phyloP scores from a whole-genome alignment of 2,888 invertebrate species.

The Tetranychus truncatus region DNA sequence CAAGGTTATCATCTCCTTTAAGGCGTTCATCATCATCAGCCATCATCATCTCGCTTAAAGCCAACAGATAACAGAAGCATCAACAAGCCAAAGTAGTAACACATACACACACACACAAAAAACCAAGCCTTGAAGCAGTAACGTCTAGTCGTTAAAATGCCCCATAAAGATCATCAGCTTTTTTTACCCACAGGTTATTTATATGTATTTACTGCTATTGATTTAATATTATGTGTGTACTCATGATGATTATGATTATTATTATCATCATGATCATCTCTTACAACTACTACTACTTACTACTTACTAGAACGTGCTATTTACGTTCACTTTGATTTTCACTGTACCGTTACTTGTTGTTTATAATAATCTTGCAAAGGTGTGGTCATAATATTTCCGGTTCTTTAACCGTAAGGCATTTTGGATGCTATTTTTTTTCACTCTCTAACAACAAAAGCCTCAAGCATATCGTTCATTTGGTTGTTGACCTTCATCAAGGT shows the following conservation, averaged over 20 bases:
- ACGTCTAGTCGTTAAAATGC: neutral
- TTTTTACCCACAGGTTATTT: neutral
- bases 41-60: neutral
- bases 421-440: neutral
- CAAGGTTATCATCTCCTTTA: slow-evolving; percentile 1
- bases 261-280: too few species aligned
- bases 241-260: too few species aligned
- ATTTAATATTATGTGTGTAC: too few species aligned
- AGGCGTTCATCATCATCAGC: neutral
- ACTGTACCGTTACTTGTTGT: neutral
- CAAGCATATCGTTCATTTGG: neutral
- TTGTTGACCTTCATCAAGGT: slow-evolving; percentile 1
- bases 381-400: neutral
- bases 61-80: neutral
- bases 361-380: neutral
- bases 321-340: neutral
- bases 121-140: neutral
- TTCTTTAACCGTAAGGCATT: neutral
- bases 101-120: neutral
- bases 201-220: neutral
- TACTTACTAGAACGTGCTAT: neutral
- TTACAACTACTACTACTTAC: neutral
- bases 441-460: neutral
- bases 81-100: neutral
- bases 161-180: neutral